Evolutionary conservation across 2,797 vertebrate genomes (phyloP).

Genomic region (Amazona finschi): DNA sequence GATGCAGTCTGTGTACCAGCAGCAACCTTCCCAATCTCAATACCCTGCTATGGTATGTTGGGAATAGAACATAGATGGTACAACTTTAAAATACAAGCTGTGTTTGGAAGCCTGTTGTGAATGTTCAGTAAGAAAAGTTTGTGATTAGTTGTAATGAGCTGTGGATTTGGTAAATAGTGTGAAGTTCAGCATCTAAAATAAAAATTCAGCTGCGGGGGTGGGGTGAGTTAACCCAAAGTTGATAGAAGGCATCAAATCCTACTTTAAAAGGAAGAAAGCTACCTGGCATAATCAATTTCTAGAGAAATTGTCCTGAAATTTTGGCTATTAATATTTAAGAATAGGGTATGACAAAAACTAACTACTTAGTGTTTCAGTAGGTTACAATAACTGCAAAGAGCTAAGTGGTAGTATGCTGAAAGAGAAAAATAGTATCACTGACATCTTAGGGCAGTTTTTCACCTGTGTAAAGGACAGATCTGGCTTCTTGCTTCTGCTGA

Average conservation of each 20-base stretch:
- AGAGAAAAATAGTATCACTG: rapidly evolving
- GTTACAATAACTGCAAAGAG: not conserved
- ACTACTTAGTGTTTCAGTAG: not conserved
- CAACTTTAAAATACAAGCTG: rapidly evolving
- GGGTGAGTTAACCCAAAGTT: not conserved
- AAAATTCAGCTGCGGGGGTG: rapidly evolving
- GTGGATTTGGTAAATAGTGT: not conserved
- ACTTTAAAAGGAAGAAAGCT: not conserved
- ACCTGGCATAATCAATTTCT: not conserved
- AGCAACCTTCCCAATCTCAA: slow-evolving; percentile 76
- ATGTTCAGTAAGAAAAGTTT: not conserved
- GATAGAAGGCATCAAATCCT: not conserved
- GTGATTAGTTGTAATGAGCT: not conserved
- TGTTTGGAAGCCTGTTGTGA: not conserved
- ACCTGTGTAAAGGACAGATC: rapidly evolving
- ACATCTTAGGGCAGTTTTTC: not conserved
- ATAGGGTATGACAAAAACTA: rapidly evolving
- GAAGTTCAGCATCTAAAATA: not conserved
- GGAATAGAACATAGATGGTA: not conserved
- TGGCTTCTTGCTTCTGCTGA: not conserved
- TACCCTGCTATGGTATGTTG: slow-evolving; percentile 88
- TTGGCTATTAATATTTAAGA: not conserved
- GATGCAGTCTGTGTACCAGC: slow-evolving; percentile 82
- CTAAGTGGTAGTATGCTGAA: rapidly evolving
- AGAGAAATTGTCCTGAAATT: not conserved